These are phyloP conservation scores for Cepaea hortensis DNA, from an alignment of 2,888 invertebrate species.

Conservation along the genomic window DNA sequence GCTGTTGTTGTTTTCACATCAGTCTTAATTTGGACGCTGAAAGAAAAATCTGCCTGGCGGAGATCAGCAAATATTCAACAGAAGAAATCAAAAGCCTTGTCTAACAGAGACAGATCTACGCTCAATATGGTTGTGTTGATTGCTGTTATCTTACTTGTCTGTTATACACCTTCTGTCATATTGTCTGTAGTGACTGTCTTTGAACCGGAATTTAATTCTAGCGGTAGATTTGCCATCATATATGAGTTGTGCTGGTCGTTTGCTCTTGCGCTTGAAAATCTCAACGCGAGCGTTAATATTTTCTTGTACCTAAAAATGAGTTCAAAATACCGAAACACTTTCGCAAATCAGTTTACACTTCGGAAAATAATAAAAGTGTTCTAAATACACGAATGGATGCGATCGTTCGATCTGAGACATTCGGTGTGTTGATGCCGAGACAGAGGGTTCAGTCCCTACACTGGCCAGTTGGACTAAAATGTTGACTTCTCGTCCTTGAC, in stretches of 20 bases:
- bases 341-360: not conserved
- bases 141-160: not conserved
- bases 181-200: not conserved
- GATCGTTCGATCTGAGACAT: too few species aligned
- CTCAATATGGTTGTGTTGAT: slow-evolving; percentile 1
- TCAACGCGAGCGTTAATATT: slow-evolving; percentile 9
- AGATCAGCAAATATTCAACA: not conserved
- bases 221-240: not conserved
- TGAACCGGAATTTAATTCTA: not conserved
- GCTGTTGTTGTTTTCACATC: not conserved
- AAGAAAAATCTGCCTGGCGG: not conserved
- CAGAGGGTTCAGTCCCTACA: too few species aligned
- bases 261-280: not conserved
- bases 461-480: too few species aligned
- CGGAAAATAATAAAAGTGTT: not conserved
- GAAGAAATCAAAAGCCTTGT: not conserved
- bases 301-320: slow-evolving; percentile 8
- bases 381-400: too few species aligned
- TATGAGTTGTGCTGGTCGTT: not conserved
- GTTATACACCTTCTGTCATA: not conserved
- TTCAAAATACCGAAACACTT: not conserved
- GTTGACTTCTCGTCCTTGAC: too few species aligned
- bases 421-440: too few species aligned
- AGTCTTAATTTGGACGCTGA: not conserved
- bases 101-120: not conserved